Evolutionary conservation across 2,888 invertebrate genomes (phyloP).

Genomic region (Meghimatium bilineatum): DNA sequence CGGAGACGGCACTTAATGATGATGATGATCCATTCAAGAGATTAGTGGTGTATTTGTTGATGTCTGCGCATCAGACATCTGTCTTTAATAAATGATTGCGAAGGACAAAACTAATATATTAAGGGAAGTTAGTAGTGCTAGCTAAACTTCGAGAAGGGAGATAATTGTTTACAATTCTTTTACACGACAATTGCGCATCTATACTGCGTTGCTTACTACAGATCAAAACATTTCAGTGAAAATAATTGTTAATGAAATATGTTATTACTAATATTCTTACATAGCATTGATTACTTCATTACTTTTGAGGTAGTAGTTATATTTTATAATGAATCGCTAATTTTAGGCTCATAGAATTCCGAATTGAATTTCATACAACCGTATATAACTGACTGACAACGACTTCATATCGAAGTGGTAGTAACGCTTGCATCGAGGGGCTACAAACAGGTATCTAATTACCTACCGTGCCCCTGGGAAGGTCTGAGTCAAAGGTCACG

Average conservation of each 20-base stretch:
- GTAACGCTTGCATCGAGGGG: slow-evolving; percentile 69
- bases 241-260: background rate
- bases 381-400: background rate
- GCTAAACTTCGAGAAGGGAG: background rate
- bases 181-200: background rate
- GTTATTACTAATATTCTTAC: background rate
- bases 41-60: no score
- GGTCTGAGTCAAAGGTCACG: slow-evolving; percentile 69
- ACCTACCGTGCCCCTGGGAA: slow-evolving; percentile 66
- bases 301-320: background rate
- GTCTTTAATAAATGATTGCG: no score
- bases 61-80: no score
- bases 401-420: slow-evolving; percentile 52
- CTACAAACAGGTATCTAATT: slow-evolving; percentile 59
- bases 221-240: background rate
- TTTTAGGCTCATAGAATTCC: background rate
- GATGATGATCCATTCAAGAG: no score
- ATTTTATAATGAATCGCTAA: background rate
- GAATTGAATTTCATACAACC: no score
- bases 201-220: background rate
- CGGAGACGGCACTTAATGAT: no score
- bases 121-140: background rate
- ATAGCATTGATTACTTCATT: background rate
- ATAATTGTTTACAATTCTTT: background rate
- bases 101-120: no score